These are phyloP conservation scores for Sialis fuliginosa DNA, from an alignment of 2,888 invertebrate species.

Conservation along the genomic window DNA sequence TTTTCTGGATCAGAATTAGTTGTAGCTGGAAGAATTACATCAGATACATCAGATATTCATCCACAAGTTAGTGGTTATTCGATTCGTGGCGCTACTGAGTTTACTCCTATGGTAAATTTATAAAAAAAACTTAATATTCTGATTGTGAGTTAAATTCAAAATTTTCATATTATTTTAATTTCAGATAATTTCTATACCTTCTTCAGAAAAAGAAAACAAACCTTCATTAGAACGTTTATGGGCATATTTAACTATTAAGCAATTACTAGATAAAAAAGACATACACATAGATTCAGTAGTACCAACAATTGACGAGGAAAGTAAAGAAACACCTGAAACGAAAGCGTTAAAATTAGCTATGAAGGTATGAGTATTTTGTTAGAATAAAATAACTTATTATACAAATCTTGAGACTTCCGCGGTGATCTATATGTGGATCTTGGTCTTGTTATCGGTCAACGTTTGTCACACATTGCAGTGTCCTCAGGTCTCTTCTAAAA, in stretches of 20 bases:
- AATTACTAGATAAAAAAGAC: constrained; percentile 37
- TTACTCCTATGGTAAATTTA: constrained; percentile 10
- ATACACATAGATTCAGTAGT: constrained; percentile 11
- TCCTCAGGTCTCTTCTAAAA: no score
- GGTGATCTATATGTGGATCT: no score
- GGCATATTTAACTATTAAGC: constrained; percentile 48
- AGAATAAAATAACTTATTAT: no score
- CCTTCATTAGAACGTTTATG: constrained; percentile 37
- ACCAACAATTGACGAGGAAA: constrained; percentile 3
- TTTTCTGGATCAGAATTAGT: constrained; percentile 46
- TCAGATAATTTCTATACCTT: constrained; percentile 11
- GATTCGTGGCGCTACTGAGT: constrained; percentile 13
- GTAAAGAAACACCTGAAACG: constrained; percentile 24
- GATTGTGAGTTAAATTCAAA: no score
- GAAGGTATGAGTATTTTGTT: constrained; percentile 16
- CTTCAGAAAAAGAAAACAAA: constrained; percentile 15
- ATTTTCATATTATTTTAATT: not conserved
- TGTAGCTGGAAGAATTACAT: constrained; percentile 33
- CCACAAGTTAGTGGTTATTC: constrained; percentile 12
- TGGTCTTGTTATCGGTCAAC: no score
- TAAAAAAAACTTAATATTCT: no score
- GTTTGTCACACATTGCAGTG: no score
- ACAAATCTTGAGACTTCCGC: no score
- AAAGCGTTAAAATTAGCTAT: constrained; percentile 35
- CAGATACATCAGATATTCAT: not conserved